Conservation (phyloP, 2,797 vertebrate genomes). For the Macropus fuliginosus region DNA sequence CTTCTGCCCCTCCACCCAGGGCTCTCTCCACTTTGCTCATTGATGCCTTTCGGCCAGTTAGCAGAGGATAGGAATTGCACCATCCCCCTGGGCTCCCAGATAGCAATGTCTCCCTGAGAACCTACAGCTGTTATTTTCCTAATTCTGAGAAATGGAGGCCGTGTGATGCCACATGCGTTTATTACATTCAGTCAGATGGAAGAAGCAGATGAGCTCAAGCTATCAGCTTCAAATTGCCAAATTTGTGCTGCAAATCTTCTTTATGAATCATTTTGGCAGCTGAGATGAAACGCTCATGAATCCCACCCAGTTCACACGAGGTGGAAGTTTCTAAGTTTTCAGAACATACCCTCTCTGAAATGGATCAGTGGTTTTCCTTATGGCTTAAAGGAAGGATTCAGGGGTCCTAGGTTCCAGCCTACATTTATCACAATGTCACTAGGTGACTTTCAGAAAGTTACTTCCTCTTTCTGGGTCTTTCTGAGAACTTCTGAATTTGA, state of each 20-base stretch:
- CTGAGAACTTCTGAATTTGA: background rate
- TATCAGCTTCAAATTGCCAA: background rate
- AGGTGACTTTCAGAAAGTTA: background rate
- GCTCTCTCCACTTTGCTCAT: background rate
- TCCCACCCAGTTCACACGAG: background rate
- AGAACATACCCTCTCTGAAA: background rate
- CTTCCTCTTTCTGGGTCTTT: background rate
- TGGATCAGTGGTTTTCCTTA: background rate
- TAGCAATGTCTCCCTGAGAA: background rate
- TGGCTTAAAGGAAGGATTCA: background rate
- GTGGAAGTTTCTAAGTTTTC: background rate
- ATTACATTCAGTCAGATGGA: background rate
- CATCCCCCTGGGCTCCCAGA: background rate
- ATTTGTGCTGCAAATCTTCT: background rate
- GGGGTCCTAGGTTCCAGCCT: background rate
- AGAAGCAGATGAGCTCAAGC: background rate
- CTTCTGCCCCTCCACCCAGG: background rate
- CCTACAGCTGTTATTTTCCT: background rate
- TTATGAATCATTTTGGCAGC: slow-evolving; percentile 4
- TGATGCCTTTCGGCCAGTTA: background rate
- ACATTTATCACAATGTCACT: background rate
- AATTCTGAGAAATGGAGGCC: background rate
- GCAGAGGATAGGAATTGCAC: background rate
- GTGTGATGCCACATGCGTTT: background rate
- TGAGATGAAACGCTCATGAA: background rate